Evolutionary conservation across 2,113 vertebrate genomes (phyloP).

Genomic region (Scytalopus superciliaris): DNA sequence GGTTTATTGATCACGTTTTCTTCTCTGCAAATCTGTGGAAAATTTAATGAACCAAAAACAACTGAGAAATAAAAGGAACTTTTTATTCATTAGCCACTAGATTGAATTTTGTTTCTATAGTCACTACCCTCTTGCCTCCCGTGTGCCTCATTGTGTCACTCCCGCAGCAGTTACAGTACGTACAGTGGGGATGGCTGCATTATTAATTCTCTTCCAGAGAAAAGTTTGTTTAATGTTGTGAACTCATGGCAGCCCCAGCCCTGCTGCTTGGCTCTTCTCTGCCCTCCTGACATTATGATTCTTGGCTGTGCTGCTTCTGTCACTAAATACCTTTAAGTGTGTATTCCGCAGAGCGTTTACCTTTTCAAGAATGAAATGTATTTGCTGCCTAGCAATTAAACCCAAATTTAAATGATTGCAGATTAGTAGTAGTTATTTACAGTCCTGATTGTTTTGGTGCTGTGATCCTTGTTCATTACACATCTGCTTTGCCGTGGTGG

Average conservation of each 20-base stretch:
- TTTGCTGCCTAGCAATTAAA: slow-evolving; percentile 70
- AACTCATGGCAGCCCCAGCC: not conserved
- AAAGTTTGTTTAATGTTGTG: slow-evolving; percentile 48
- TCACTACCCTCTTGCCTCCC: slow-evolving; percentile 7
- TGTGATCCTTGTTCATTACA: slow-evolving; percentile 65
- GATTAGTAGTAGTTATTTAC: slow-evolving; percentile 69
- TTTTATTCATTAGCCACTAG: slow-evolving; percentile 76
- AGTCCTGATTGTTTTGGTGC: slow-evolving; percentile 66
- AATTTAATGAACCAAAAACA: slow-evolving; percentile 91
- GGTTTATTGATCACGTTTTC: slow-evolving; percentile 87
- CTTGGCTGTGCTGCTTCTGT: not conserved
- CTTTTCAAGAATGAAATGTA: slow-evolving; percentile 47
- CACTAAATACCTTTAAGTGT: slow-evolving; percentile 10
- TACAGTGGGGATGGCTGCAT: slow-evolving; percentile 23
- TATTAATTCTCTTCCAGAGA: slow-evolving; percentile 7
- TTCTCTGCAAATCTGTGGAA: slow-evolving; percentile 86
- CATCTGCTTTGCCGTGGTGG: slow-evolving; percentile 61
- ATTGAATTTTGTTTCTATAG: slow-evolving; percentile 58
- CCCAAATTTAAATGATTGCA: slow-evolving; percentile 64
- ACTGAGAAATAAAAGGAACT: slow-evolving; percentile 75
- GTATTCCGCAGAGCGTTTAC: slow-evolving; percentile 38
- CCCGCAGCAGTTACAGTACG: slow-evolving; percentile 46
- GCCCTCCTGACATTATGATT: slow-evolving; percentile 2
- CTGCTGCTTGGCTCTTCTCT: not conserved
- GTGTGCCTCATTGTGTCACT: slow-evolving; percentile 35